Evolutionary conservation across 2,888 invertebrate species (phyloP).

Genomic region (Drosophila recens): DNA sequence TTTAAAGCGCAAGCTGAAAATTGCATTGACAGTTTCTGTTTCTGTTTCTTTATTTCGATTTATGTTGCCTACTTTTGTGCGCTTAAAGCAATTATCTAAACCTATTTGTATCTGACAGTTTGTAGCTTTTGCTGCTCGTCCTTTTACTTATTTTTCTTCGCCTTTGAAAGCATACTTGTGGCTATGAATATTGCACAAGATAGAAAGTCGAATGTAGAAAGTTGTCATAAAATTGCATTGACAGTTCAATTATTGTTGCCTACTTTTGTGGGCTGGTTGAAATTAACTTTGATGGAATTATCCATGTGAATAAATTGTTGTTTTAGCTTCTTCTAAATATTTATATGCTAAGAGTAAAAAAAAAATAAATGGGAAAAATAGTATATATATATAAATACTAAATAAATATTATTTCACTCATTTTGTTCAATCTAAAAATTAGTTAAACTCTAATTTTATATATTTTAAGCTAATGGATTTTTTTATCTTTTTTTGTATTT

Average conservation of each 20-base stretch:
- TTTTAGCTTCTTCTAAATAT: background rate
- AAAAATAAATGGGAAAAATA: no score
- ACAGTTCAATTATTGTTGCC: conserved; percentile 18
- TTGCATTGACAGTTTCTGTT: conserved; percentile 28
- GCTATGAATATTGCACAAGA: background rate
- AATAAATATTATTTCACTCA: no score
- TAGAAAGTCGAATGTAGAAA: background rate
- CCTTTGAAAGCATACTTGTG: background rate
- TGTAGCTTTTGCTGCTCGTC: background rate
- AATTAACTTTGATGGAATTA: background rate
- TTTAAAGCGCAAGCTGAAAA: conserved; percentile 16
- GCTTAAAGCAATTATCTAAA: conserved; percentile 3
- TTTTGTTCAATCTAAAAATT: no score
- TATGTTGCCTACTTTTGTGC: conserved; percentile 23
- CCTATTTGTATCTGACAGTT: background rate
- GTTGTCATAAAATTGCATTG: conserved; percentile 10
- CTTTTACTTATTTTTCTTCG: no score
- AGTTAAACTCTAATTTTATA: no score
- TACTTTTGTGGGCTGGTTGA: conserved; percentile 15
- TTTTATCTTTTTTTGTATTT: no score
- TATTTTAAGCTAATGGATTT: no score
- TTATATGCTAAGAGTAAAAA: no score
- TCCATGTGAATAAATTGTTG: background rate
- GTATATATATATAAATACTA: no score
- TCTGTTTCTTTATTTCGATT: conserved; percentile 2